Base-by-base conservation (phyloP, 2,888 invertebrate species). In the Cataglyphis altisquamis region DNA sequence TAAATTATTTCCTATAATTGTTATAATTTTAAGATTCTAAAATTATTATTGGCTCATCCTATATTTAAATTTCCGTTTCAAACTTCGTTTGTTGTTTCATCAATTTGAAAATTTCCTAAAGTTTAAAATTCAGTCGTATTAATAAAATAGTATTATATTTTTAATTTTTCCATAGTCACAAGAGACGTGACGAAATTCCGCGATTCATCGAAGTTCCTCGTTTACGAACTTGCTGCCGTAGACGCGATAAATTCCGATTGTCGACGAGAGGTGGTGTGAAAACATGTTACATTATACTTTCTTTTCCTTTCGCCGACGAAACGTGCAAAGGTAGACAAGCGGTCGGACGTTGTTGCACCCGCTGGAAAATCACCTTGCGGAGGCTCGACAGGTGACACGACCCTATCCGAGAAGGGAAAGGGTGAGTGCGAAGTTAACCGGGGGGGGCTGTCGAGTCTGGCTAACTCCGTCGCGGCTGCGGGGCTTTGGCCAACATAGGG, bases 401-500 rank as follows among this genome's bases (percentile, higher is more conserved):
- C 45, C 57, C 60, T 63, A 52, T n/a, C n/a, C 52, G 6, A n/a
- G 57, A 57, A 70, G 77, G 70, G 55, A 36, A 21, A 32, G 70
- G n/a, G 52, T 52, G 52, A n/a, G 82, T 85, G 72, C 83, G 84
- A 88, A 89, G 88, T 86, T 87, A 84, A 86, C 83, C 84, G 41
- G 18, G 45, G 83, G 84, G 86, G 64, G 75, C 67, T 78, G 70
- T 62, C 52, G 55, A 68, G 84, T 78, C 77, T 78, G 67, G 87
- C 89, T 84, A 91, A 90, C 89, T 90, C 88, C 66, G 83, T 83
- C 86, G 68, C 39, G 86, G 67, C 81, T 82, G 83, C 72, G 70
- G 85, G 77, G 64, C n/a, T 66, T 45, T 48, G 57, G 45, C 15
- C 84, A 83, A 77, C 81, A 68, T 29, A 18, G 83, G 85, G 70